phyloP scores from a whole-genome alignment of 2,888 invertebrate species.

The Heliothis peltigera region DNA sequence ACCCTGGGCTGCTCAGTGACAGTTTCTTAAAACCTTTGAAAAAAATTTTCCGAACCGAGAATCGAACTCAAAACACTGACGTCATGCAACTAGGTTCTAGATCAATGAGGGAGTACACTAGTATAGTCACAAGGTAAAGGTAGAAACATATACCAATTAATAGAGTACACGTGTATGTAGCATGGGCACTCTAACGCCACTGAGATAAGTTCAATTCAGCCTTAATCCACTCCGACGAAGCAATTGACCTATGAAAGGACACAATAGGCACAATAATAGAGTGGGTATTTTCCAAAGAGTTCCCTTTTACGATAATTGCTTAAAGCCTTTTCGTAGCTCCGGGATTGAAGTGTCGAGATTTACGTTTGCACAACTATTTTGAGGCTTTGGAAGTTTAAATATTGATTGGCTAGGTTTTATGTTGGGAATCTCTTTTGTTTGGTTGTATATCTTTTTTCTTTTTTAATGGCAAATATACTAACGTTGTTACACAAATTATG shows the following conservation, averaged over 20 bases:
- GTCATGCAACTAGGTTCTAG: too few species aligned
- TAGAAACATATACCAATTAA: slow-evolving; percentile 19
- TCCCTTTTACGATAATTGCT: slow-evolving; percentile 78
- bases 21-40: too few species aligned
- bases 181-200: slow-evolving; percentile 31
- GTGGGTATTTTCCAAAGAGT: slow-evolving; percentile 71
- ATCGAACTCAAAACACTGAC: too few species aligned
- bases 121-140: too few species aligned
- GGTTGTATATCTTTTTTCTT: neutral
- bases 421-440: neutral
- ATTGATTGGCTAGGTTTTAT: slow-evolving; percentile 23
- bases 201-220: slow-evolving; percentile 55
- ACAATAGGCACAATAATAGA: slow-evolving; percentile 70
- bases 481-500: too few species aligned
- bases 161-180: slow-evolving; percentile 32
- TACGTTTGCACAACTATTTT: slow-evolving; percentile 57
- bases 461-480: too few species aligned
- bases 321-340: slow-evolving; percentile 60
- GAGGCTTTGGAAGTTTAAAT: slow-evolving; percentile 44
- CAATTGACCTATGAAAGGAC: slow-evolving; percentile 70
- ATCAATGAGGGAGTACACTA: too few species aligned
- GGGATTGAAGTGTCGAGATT: slow-evolving; percentile 56
- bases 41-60: too few species aligned
- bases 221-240: slow-evolving; percentile 61
- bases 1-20: too few species aligned